Percentiles rank a stretch among this genome's conserved stretches.
Evolutionary conservation across 1,140 invertebrate genomes (phyloP).

Genomic region (Micrasema minimum): DNA sequence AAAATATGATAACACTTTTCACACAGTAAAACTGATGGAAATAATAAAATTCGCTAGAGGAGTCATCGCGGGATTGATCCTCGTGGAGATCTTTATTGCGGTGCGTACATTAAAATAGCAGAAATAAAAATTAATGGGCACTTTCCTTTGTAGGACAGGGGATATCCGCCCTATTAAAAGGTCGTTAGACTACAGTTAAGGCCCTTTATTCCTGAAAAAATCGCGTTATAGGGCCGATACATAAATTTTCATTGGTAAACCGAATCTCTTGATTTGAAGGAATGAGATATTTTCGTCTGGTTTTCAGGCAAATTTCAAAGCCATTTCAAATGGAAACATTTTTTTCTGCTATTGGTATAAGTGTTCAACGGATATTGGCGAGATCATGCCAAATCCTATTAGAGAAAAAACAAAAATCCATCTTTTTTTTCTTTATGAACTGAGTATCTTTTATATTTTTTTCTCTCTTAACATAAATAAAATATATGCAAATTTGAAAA

Average conservation of each 20-base stretch:
- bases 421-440: no score
- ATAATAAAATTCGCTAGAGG: constrained; percentile 14
- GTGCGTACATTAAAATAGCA: background rate
- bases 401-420: no score
- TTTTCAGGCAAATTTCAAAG: background rate
- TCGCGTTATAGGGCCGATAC: background rate
- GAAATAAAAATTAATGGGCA: constrained; percentile 32
- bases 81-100: background rate
- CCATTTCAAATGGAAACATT: background rate
- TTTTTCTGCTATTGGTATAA: background rate
- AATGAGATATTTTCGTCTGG: background rate
- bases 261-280: background rate
- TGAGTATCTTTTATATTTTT: no score
- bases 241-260: background rate
- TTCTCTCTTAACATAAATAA: no score
- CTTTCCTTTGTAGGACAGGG: constrained; percentile 20
- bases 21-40: background rate
- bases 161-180: constrained; percentile 21
- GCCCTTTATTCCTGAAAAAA: background rate
- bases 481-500: no score
- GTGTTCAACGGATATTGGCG: background rate
- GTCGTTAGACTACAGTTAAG: constrained; percentile 17
- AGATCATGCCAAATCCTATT: no score
- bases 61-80: constrained; percentile 21
- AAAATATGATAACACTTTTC: no score